phyloP scores from a whole-genome alignment of 2,888 invertebrate species.

The Plagiodera versicolora region DNA sequence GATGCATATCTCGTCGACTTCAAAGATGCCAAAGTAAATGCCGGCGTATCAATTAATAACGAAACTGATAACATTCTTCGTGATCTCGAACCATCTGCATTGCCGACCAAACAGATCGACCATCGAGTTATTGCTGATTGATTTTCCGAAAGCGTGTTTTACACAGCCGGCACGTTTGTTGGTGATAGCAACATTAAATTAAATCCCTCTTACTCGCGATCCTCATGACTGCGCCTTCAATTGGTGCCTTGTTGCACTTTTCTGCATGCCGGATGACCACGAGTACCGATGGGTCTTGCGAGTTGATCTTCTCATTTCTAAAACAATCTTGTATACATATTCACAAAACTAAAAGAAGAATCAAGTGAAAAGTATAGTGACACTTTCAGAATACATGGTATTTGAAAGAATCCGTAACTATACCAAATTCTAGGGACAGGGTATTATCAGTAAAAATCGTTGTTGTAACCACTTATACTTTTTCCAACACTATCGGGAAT shows the following conservation, averaged over 20 bases:
- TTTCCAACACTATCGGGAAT: too few species aligned
- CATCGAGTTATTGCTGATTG: constrained; percentile 52
- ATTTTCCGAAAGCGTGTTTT: constrained; percentile 51
- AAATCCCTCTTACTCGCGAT: constrained; percentile 26
- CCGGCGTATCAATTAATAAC: constrained; percentile 1
- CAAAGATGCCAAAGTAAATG: neutral
- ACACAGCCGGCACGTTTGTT: constrained; percentile 53
- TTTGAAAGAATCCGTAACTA: too few species aligned
- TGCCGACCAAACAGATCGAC: constrained; percentile 28
- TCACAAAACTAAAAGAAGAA: too few species aligned
- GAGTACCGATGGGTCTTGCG: too few species aligned
- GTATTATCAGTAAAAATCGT: too few species aligned
- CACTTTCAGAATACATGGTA: too few species aligned
- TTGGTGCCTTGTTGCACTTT: neutral
- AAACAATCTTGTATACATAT: too few species aligned
- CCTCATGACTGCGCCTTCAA: neutral
- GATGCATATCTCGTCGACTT: neutral
- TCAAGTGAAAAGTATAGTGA: too few species aligned
- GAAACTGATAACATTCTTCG: constrained; percentile 33
- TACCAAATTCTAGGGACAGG: too few species aligned
- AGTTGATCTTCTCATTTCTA: too few species aligned
- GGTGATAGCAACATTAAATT: constrained; percentile 52
- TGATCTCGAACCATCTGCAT: constrained; percentile 37
- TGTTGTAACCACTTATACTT: too few species aligned
- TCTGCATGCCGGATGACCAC: neutral